Evolutionary conservation across 1,140 invertebrate genomes (phyloP).

Genomic region (Dreissena polymorpha): DNA sequence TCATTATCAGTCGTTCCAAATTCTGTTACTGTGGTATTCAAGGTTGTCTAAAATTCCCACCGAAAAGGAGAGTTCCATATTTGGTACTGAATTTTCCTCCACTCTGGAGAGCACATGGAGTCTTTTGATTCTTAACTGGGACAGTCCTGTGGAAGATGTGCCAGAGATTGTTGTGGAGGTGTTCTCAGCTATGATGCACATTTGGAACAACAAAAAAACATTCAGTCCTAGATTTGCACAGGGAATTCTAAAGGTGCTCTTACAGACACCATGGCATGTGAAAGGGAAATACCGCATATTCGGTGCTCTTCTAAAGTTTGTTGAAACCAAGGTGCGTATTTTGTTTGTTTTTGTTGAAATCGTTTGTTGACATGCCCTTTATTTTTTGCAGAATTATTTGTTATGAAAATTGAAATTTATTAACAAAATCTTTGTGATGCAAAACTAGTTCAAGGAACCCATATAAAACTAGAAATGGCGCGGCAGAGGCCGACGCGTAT

Average conservation of each 20-base stretch:
- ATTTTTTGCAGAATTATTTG: too few species aligned
- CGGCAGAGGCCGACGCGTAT: too few species aligned
- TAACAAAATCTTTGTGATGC: too few species aligned
- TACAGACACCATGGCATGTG: slow-evolving; percentile 65
- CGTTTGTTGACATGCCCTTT: too few species aligned
- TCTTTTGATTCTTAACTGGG: slow-evolving; percentile 61
- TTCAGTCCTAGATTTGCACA: slow-evolving; percentile 36
- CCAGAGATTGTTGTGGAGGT: slow-evolving; percentile 61
- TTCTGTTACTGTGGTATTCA: slow-evolving; percentile 64
- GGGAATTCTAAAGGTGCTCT: slow-evolving; percentile 51
- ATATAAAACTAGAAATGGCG: too few species aligned
- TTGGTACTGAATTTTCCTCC: slow-evolving; percentile 1
- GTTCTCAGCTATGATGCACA: slow-evolving; percentile 60
- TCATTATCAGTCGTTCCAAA: slow-evolving; percentile 67
- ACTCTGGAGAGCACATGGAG: slow-evolving; percentile 36
- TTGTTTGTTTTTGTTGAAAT: too few species aligned
- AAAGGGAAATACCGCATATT: slow-evolving; percentile 69
- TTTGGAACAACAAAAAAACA: slow-evolving; percentile 54
- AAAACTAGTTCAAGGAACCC: too few species aligned
- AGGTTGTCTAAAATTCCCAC: slow-evolving; percentile 53
- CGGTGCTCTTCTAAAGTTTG: slow-evolving; percentile 61
- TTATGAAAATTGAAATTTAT: too few species aligned
- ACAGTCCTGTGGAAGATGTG: slow-evolving; percentile 74
- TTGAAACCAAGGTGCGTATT: slow-evolving; percentile 32
- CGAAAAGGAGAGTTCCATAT: neutral